Evolutionary conservation across 2,888 invertebrate genomes (phyloP).

Genomic region (Urechis unicinctus): DNA sequence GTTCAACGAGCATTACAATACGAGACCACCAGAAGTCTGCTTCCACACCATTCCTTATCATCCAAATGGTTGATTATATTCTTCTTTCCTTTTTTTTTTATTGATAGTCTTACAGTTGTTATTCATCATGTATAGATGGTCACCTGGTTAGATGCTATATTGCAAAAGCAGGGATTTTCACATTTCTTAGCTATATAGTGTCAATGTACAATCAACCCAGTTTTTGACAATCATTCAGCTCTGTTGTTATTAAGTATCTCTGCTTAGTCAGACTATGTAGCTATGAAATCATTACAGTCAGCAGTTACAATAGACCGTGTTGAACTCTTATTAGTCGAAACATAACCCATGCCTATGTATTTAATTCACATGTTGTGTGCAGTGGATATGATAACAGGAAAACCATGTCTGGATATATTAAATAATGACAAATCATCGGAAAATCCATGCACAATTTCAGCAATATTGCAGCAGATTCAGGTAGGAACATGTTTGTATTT

Average conservation of each 20-base stretch:
- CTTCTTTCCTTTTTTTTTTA: not conserved
- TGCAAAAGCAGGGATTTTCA: not conserved
- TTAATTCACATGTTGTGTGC: conserved; percentile 18
- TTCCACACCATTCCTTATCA: conserved; percentile 48
- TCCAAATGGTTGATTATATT: conserved; percentile 40
- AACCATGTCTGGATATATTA: conserved; percentile 39
- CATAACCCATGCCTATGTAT: no score
- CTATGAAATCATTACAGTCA: no score
- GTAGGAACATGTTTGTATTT: conserved; percentile 17
- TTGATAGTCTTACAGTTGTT: no score
- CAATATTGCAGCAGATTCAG: conserved; percentile 36
- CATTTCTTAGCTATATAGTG: no score
- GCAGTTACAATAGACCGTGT: no score
- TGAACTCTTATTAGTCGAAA: no score
- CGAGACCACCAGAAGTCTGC: conserved; percentile 37
- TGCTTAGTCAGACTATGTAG: no score
- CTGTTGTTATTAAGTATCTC: no score
- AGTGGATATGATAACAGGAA: conserved; percentile 44
- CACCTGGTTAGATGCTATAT: no score
- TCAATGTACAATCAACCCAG: not conserved
- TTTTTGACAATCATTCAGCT: no score
- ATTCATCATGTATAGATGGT: no score
- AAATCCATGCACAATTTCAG: conserved; percentile 27
- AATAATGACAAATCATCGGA: conserved; percentile 38
- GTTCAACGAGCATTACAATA: conserved; percentile 43